Evolutionary conservation across 1,140 invertebrate genomes (phyloP).

Genomic region (Theocolax elegans): DNA sequence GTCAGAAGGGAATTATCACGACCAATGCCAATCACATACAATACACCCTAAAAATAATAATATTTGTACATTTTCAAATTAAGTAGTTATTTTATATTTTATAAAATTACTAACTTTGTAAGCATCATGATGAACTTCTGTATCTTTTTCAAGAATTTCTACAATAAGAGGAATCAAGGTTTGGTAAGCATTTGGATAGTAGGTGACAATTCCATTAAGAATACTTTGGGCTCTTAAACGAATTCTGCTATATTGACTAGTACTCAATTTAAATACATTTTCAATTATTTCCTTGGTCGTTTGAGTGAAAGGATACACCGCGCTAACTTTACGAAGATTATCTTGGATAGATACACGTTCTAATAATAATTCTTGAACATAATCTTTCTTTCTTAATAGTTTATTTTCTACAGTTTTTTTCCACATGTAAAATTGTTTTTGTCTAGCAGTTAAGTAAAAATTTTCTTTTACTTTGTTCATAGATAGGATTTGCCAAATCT

Average conservation of each 20-base stretch:
- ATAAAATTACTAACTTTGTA: constrained; percentile 71
- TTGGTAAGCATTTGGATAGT: constrained; percentile 73
- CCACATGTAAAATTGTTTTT: constrained; percentile 32
- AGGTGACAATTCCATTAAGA: constrained; percentile 65
- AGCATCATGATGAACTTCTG: constrained; percentile 74
- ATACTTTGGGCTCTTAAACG: constrained; percentile 73
- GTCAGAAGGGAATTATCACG: constrained; percentile 70
- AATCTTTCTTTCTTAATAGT: constrained; percentile 72
- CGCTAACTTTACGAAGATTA: constrained; percentile 68
- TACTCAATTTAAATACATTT: constrained; percentile 71
- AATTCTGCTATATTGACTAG: constrained; percentile 77
- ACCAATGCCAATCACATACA: constrained; percentile 75
- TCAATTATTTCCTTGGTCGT: constrained; percentile 72
- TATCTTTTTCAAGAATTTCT: constrained; percentile 70
- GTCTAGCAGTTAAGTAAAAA: neutral
- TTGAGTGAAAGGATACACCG: constrained; percentile 63
- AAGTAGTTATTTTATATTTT: no score
- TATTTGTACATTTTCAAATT: neutral
- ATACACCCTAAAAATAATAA: constrained; percentile 10
- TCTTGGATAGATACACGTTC: constrained; percentile 77
- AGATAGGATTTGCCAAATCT: constrained; percentile 73
- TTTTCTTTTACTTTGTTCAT: constrained; percentile 65
- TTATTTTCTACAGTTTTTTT: constrained; percentile 74
- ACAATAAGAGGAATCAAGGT: constrained; percentile 72
- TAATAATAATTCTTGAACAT: constrained; percentile 69